phyloP scores from a whole-genome alignment of 2,113 vertebrate genomes.

The Machaerirhynchus nigripectus region DNA sequence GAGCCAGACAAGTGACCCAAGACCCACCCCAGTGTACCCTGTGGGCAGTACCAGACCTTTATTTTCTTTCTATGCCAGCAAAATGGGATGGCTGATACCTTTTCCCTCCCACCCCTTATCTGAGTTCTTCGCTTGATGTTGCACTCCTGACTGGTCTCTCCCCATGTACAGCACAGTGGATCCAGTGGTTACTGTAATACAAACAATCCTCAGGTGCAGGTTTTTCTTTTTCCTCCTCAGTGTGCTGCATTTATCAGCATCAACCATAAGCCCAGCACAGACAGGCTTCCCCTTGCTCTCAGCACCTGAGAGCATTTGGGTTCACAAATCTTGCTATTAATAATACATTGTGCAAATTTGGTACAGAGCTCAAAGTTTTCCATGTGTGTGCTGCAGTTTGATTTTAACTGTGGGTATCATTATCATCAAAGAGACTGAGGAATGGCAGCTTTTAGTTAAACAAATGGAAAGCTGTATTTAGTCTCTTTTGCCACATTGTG shows the following conservation, averaged over 20 bases:
- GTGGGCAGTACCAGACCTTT: not conserved
- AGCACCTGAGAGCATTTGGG: not conserved
- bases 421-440: slow-evolving; percentile 59
- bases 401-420: slow-evolving; percentile 65
- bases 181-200: not conserved
- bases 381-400: slow-evolving; percentile 4
- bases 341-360: slow-evolving; percentile 43
- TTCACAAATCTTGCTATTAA: slow-evolving; percentile 46
- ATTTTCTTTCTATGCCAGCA: not conserved
- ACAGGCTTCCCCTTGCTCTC: slow-evolving; percentile 33
- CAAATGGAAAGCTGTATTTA: slow-evolving; percentile 73
- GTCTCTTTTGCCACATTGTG: slow-evolving; percentile 69
- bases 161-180: not conserved
- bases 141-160: not conserved
- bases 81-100: not conserved
- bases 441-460: slow-evolving; percentile 77
- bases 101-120: not conserved
- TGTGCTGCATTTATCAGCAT: not conserved
- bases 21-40: not conserved
- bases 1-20: not conserved
- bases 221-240: not conserved
- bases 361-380: slow-evolving; percentile 43
- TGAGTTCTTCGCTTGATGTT: not conserved
- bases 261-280: not conserved
- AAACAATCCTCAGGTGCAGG: not conserved